Base-by-base conservation (phyloP, 2,888 invertebrate species). In the Gari tellinella region DNA sequence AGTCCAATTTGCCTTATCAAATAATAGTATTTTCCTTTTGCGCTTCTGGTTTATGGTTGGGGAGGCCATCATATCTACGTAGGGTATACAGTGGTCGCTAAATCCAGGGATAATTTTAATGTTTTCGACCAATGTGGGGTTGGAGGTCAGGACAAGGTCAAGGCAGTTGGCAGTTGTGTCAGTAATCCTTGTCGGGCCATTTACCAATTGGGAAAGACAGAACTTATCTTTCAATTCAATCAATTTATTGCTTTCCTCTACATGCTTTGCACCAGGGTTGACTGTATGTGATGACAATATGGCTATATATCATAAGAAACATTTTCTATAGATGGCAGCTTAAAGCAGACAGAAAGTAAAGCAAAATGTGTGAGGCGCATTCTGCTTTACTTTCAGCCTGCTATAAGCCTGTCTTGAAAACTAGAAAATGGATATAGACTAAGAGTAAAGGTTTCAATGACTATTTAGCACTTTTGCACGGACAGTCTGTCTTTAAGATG, bases 1-100 rank as follows among this genome's bases (percentile, higher is more conserved):
- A 1, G 19, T 4, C 62, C 62, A 56, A 40, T 64, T 48, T 21
- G 56, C 64, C 15, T 48, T 55, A 25, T 64, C 49, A 64, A 64
- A 64, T 10, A 64, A 17, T 2, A 46, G 21, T 4, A 55, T 64
- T 14, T 38, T 64, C 10, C 40, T 17, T 48, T 48, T 64, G 8
- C 37, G 45, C 25, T 64, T 64, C 17, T 14, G 48, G 25, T 64
- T 64, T 21, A 64, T 55, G 46, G 55, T 55, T 4, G 56, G 38
- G 4, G 46, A 38, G 46, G 64, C 21, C 38, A 46, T 10, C 12
- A 55, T 12, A 21, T 56, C 55, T n/a, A 64, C 40, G 25, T 56
- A 64, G 17, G 64, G 56, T n/a, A 64, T 64, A 40, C 56, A 40
- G 15, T 15, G 8, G 40, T 40, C 40, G 15, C 40, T 40, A 14